A percentile compares a stretch with the other conserved stretches of the same genome.
Evolutionary conservation across 2,797 vertebrate species (phyloP).

Genomic region (Sandelia bainsii): DNA sequence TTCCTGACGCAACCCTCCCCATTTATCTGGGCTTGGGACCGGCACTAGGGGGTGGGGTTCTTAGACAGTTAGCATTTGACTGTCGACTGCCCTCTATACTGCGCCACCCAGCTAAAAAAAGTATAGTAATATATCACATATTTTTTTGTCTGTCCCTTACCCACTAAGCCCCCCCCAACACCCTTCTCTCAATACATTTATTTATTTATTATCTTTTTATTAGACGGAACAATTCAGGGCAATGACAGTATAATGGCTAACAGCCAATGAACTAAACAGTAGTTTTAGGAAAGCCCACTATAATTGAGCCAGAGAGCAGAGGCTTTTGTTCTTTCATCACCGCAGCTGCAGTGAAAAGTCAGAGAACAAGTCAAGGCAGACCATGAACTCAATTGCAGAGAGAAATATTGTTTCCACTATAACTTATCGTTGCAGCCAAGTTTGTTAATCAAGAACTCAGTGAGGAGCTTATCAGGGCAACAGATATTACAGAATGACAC

Average conservation of each 20-base stretch:
- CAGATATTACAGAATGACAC: slow-evolving; percentile 63
- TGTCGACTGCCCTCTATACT: no score
- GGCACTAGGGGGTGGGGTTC: no score
- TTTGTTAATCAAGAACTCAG: slow-evolving; percentile 64
- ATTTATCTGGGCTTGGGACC: no score
- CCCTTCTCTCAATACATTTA: neutral
- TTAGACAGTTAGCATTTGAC: no score
- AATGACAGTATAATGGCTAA: slow-evolving; percentile 44
- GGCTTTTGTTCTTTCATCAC: slow-evolving; percentile 50
- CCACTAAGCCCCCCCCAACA: no score
- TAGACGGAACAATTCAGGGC: slow-evolving; percentile 49
- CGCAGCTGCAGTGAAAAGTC: slow-evolving; percentile 44
- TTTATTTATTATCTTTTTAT: slow-evolving; percentile 34
- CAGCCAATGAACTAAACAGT: slow-evolving; percentile 32
- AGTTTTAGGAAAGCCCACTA: slow-evolving; percentile 41
- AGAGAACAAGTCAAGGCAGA: slow-evolving; percentile 52
- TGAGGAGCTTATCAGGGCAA: slow-evolving; percentile 57
- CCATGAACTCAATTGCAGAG: slow-evolving; percentile 49
- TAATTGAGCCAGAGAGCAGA: slow-evolving; percentile 53
- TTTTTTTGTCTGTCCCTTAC: no score
- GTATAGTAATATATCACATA: no score
- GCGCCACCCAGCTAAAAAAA: no score
- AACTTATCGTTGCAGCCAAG: slow-evolving; percentile 42
- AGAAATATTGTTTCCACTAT: slow-evolving; percentile 63
- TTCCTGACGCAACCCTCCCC: no score